A percentile compares a stretch with the other conserved stretches of the same genome.
These are phyloP conservation scores for Coccyzus lansbergi DNA, from an alignment of 2,797 vertebrate genomes.

Conservation along the genomic window DNA sequence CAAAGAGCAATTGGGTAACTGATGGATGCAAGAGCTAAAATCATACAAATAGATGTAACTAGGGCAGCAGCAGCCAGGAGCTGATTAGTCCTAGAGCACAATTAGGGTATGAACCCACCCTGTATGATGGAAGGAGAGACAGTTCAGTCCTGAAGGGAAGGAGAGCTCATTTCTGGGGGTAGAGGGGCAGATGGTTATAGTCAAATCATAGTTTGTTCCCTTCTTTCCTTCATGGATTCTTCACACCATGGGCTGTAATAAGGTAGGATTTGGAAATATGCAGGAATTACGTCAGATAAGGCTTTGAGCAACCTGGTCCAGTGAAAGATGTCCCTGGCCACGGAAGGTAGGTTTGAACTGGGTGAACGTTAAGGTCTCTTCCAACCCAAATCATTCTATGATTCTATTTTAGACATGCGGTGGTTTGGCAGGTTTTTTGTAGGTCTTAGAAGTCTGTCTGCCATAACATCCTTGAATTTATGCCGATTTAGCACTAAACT, in stretches of 20 bases:
- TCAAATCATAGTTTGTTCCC: not conserved
- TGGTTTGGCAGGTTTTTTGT: not conserved
- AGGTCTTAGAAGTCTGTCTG: not conserved
- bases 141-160: not conserved
- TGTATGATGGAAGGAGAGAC: fast-evolving
- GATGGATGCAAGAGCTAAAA: not conserved
- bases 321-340: too few relatives aligned
- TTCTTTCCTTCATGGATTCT: not conserved
- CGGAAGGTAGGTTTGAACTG: too few relatives aligned
- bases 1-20: not conserved
- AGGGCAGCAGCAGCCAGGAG: not conserved
- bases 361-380: too few relatives aligned
- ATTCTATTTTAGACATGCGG: not conserved
- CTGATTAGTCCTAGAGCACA: not conserved
- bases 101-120: not conserved
- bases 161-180: not conserved
- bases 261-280: not conserved
- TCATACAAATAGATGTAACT: not conserved
- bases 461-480: not conserved
- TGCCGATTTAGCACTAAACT: not conserved
- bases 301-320: too few relatives aligned
- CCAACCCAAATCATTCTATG: too few relatives aligned
- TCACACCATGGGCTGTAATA: not conserved
- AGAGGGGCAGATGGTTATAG: not conserved
- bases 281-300: not conserved